Evolutionary conservation across 2,888 invertebrate genomes (phyloP).

Genomic region (Drosophila tripunctata): DNA sequence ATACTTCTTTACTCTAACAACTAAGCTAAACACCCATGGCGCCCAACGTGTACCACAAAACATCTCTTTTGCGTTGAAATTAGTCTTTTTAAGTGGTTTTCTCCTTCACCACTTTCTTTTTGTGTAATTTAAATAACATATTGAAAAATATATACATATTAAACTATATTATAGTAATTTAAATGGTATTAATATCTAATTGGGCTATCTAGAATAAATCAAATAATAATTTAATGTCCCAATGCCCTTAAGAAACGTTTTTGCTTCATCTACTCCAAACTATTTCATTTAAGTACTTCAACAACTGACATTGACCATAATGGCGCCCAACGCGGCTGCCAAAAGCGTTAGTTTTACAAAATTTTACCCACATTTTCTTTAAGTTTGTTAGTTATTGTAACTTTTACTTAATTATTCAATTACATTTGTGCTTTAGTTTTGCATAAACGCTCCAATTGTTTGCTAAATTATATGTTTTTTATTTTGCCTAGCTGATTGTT

Average conservation of each 20-base stretch:
- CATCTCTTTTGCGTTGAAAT: neutral
- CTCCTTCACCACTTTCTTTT: too few relatives aligned
- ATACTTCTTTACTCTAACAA: too few relatives aligned
- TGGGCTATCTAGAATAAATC: too few relatives aligned
- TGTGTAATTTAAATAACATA: too few relatives aligned
- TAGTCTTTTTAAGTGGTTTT: neutral
- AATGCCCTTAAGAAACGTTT: too few relatives aligned
- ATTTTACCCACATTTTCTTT: neutral
- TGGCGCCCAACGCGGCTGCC: neutral
- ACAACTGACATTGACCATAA: too few relatives aligned
- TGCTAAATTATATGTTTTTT: neutral
- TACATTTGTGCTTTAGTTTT: neutral
- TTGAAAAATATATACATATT: too few relatives aligned
- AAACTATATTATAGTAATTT: too few relatives aligned
- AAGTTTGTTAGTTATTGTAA: neutral
- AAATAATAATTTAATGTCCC: too few relatives aligned
- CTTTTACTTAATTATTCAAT: neutral
- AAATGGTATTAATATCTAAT: too few relatives aligned
- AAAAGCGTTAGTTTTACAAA: neutral
- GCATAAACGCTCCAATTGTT: constrained; percentile 12
- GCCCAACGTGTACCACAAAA: neutral
- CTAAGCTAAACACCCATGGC: neutral
- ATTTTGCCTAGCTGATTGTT: neutral
- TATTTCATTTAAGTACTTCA: too few relatives aligned
- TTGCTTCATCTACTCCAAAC: too few relatives aligned